These are phyloP conservation scores for Orthosia cruda DNA, from an alignment of 2,888 invertebrate species.

Conservation along the genomic window DNA sequence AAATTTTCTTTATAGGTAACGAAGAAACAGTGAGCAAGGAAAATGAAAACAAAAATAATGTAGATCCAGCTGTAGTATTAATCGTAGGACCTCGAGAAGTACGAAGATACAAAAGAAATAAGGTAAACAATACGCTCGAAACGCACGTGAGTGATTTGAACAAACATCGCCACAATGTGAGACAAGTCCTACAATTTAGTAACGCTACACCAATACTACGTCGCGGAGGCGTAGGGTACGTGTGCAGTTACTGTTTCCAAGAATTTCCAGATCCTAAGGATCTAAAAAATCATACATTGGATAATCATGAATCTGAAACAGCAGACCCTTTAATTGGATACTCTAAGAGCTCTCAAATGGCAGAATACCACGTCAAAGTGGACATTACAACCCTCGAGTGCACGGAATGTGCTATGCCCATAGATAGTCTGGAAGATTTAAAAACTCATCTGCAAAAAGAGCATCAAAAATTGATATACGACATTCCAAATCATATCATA, in stretches of 20 bases:
- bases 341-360: conserved; percentile 72
- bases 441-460: conserved; percentile 67
- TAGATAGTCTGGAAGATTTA: conserved; percentile 70
- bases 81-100: conserved; percentile 27
- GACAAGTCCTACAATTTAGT: conserved; percentile 75
- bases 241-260: conserved; percentile 81
- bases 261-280: conserved; percentile 75
- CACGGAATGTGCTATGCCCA: conserved; percentile 66
- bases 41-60: conserved; percentile 23
- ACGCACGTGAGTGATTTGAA: conserved; percentile 59
- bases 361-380: conserved; percentile 72
- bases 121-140: conserved; percentile 5
- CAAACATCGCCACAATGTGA: conserved; percentile 78
- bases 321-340: conserved; percentile 69
- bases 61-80: conserved; percentile 51
- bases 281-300: conserved; percentile 72
- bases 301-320: conserved; percentile 59
- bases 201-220: conserved; percentile 84
- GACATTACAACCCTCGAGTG: conserved; percentile 77
- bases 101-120: neutral
- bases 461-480: conserved; percentile 72
- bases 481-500: conserved; percentile 76
- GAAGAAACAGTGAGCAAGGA: conserved; percentile 43
- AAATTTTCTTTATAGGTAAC: conserved; percentile 69
- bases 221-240: conserved; percentile 77